phyloP scores from a whole-genome alignment of 1,140 invertebrate species.

The Drosophila watanabei region DNA sequence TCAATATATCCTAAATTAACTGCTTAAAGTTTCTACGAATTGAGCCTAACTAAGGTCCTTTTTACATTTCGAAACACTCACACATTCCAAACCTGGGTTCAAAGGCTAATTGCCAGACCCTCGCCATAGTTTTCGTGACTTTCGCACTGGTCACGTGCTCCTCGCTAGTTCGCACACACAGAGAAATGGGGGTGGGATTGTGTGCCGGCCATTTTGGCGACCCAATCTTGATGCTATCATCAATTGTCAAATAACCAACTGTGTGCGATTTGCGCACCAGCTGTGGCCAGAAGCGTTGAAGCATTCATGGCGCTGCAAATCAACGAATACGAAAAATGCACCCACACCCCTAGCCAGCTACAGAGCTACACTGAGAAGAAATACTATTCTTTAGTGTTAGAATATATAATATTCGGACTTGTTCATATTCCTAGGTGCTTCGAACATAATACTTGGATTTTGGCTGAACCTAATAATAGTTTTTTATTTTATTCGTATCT shows the following conservation, averaged over 20 bases:
- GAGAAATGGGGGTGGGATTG: slow-evolving; percentile 18
- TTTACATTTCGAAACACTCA: neutral
- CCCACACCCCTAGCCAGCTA: slow-evolving; percentile 19
- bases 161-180: slow-evolving; percentile 56
- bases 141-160: slow-evolving; percentile 55
- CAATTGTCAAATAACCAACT: slow-evolving; percentile 84
- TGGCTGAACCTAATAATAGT: too few relatives aligned
- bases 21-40: neutral
- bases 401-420: too few relatives aligned
- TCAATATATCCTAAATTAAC: neutral
- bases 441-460: neutral
- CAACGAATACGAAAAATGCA: slow-evolving; percentile 51
- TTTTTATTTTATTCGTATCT: too few relatives aligned
- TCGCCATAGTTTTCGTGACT: slow-evolving; percentile 32
- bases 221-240: slow-evolving; percentile 82
- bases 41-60: neutral
- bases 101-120: slow-evolving; percentile 54
- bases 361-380: slow-evolving; percentile 27
- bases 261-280: slow-evolving; percentile 81
- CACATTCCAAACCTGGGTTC: slow-evolving; percentile 10
- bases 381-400: too few relatives aligned
- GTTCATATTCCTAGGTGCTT: too few relatives aligned
- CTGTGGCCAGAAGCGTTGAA: slow-evolving; percentile 80
- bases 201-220: slow-evolving; percentile 65
- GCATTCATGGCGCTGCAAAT: slow-evolving; percentile 78